Percentiles rank a stretch among this genome's conserved stretches.
These are phyloP conservation scores for Corythornis cristatus DNA, from an alignment of 2,113 vertebrate species.

Conservation along the genomic window DNA sequence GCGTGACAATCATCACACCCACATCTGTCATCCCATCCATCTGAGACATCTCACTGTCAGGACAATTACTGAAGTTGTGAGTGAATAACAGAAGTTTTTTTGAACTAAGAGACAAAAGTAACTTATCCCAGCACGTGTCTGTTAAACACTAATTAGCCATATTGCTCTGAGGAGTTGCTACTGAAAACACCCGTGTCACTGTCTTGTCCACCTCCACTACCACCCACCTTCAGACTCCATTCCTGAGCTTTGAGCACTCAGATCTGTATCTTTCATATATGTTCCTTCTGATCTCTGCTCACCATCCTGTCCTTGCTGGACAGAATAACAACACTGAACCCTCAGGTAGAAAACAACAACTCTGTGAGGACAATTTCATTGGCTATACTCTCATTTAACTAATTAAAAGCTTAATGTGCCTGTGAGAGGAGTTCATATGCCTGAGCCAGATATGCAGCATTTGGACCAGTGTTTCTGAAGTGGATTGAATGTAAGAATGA, in stretches of 20 bases:
- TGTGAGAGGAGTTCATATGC: background rate
- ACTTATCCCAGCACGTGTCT: fast-evolving
- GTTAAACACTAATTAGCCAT: background rate
- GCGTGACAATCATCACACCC: background rate
- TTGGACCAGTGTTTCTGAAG: background rate
- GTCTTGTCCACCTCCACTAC: background rate
- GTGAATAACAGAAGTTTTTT: background rate
- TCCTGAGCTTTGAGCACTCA: background rate
- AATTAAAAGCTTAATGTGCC: background rate
- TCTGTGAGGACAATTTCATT: background rate
- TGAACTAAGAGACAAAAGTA: background rate
- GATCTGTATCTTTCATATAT: background rate
- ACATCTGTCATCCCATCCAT: background rate
- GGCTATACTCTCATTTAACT: background rate
- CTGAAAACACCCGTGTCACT: background rate
- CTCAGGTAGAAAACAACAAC: background rate
- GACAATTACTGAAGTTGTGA: background rate
- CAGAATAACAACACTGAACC: background rate
- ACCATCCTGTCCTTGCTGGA: background rate
- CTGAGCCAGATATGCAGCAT: background rate
- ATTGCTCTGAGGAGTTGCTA: background rate
- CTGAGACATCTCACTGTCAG: background rate
- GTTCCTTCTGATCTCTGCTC: background rate
- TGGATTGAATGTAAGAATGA: background rate
- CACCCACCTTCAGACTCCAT: background rate